Evolutionary conservation across 2,888 invertebrate genomes (phyloP).

Genomic region (Megamerina dolium): DNA sequence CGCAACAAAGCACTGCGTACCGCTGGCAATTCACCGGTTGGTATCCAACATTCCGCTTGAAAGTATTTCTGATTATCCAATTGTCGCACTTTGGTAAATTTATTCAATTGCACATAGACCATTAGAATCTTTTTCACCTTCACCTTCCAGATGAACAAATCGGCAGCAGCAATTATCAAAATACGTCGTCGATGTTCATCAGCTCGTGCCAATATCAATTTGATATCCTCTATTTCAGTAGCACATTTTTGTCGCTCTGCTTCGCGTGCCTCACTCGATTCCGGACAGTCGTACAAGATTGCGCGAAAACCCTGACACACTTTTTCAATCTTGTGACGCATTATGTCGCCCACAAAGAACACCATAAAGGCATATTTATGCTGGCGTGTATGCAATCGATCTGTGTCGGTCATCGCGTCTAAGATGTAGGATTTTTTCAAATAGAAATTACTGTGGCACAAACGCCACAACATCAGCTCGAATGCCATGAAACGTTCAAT

Average conservation of each 20-base stretch:
- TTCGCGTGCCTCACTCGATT: conserved; percentile 62
- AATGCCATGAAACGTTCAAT: conserved; percentile 86
- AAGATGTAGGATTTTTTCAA: conserved; percentile 89
- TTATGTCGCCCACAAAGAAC: conserved; percentile 70
- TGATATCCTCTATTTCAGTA: conserved; percentile 69
- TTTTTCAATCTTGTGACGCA: conserved; percentile 72
- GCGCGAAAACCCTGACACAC: conserved; percentile 81
- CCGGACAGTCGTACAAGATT: conserved; percentile 77
- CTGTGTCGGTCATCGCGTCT: conserved; percentile 72
- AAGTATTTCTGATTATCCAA: conserved; percentile 59
- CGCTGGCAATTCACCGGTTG: conserved; percentile 60
- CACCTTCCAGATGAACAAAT: conserved; percentile 61
- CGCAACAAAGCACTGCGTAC: conserved; percentile 70
- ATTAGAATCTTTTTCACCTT: conserved; percentile 79
- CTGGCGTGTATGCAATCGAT: conserved; percentile 57
- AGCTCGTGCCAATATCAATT: conserved; percentile 66
- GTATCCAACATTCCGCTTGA: conserved; percentile 87
- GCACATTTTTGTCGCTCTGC: conserved; percentile 70
- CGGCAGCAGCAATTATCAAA: conserved; percentile 40
- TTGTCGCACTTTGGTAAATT: conserved; percentile 78
- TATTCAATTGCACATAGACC: conserved; percentile 83
- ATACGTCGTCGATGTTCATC: conserved; percentile 70
- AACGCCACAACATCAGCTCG: conserved; percentile 92
- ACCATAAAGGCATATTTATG: conserved; percentile 77
- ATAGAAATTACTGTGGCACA: conserved; percentile 89